Conservation (phyloP, 2,113 vertebrate genomes). For the Archocentrus centrarchus region DNA sequence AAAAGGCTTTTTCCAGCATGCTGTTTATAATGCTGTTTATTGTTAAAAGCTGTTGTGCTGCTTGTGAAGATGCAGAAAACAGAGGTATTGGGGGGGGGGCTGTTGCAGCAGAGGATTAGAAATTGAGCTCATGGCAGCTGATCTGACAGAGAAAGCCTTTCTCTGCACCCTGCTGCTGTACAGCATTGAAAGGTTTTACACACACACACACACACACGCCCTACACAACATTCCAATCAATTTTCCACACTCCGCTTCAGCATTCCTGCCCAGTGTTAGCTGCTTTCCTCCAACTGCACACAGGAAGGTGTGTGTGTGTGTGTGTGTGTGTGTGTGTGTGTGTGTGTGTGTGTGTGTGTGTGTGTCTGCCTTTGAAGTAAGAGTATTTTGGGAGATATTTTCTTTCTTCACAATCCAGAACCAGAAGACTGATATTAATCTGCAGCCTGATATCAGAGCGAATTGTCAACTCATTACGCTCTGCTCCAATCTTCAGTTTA, state of each 20-base stretch:
- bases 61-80: not conserved
- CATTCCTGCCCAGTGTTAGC: conserved; percentile 3
- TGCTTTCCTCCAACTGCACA: not conserved
- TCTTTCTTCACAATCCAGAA: not conserved
- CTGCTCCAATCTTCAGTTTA: not conserved
- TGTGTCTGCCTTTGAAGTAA: conserved; percentile 5
- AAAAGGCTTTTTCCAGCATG: not conserved
- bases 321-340: not conserved
- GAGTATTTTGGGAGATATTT: conserved; percentile 8
- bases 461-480: conserved; percentile 1
- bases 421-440: not conserved
- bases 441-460: not conserved
- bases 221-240: conserved; percentile 7
- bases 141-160: conserved; percentile 56
- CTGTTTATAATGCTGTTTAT: not conserved
- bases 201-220: conserved; percentile 10
- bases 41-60: not conserved
- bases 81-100: not conserved
- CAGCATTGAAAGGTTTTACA: conserved; percentile 23
- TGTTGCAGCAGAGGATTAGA: conserved; percentile 34
- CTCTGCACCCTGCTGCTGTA: conserved; percentile 42
- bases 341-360: not conserved
- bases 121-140: conserved; percentile 37
- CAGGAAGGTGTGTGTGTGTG: not conserved
- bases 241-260: not conserved